Evolutionary conservation across 2,888 invertebrate species (phyloP).

Genomic region (Lasioglossum malachurum): DNA sequence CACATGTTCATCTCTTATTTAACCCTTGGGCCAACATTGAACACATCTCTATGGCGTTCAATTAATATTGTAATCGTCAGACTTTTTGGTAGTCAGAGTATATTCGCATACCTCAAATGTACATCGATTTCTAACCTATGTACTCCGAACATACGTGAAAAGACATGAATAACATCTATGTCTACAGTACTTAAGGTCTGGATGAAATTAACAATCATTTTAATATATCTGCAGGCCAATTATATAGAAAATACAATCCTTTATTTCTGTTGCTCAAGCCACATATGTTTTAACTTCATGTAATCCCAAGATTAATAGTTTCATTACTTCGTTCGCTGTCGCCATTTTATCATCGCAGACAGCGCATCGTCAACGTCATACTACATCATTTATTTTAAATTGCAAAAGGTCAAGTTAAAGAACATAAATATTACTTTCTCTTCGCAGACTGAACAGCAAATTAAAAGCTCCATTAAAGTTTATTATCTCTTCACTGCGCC

Average conservation of each 20-base stretch:
- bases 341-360: background rate
- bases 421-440: background rate
- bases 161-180: background rate
- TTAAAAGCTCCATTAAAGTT: background rate
- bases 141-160: too few species aligned
- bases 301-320: background rate
- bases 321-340: background rate
- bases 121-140: too few species aligned
- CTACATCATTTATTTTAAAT: background rate
- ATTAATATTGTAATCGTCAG: background rate
- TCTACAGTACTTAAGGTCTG: background rate
- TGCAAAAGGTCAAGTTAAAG: background rate
- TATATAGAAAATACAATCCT: background rate
- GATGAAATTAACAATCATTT: background rate
- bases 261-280: background rate
- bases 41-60: background rate
- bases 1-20: too few species aligned
- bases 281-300: background rate
- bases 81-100: background rate
- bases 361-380: background rate
- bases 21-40: too few species aligned
- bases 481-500: background rate
- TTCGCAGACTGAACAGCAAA: background rate
- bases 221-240: background rate
- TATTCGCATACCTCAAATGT: too few species aligned